Conservation (phyloP, 2,888 invertebrate genomes). For the Drosophila longiperda region DNA sequence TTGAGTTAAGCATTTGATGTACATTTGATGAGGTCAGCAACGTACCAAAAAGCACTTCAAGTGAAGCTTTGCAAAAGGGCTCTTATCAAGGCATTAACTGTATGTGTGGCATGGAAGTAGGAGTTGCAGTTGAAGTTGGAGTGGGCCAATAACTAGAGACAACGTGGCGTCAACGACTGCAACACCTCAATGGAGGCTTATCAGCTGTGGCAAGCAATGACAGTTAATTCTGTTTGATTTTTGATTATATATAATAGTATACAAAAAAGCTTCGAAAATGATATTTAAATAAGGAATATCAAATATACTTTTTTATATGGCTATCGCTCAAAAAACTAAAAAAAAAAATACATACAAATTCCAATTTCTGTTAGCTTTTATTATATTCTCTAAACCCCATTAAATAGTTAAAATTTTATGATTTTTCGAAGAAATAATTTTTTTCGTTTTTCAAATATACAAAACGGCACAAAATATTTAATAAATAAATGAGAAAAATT, state of each 20-base stretch:
- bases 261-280: neutral
- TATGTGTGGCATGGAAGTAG: constrained; percentile 15
- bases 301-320: neutral
- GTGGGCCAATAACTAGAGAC: constrained; percentile 46
- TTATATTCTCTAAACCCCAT: neutral
- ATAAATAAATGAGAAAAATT: neutral
- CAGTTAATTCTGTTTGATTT: constrained; percentile 53
- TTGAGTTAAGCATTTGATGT: constrained; percentile 65
- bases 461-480: neutral
- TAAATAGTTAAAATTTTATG: neutral
- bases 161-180: constrained; percentile 61
- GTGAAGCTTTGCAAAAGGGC: constrained; percentile 28
- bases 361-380: neutral
- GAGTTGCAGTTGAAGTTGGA: constrained; percentile 5
- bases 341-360: neutral
- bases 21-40: constrained; percentile 78
- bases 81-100: constrained; percentile 32
- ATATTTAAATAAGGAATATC: neutral
- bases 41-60: constrained; percentile 48
- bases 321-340: neutral
- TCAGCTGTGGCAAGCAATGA: constrained; percentile 33
- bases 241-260: too few relatives aligned
- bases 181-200: constrained; percentile 48
- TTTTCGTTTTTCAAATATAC: neutral
- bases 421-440: neutral